Base-by-base conservation (phyloP, 2,113 vertebrate species). In the Phaethon lepturus region DNA sequence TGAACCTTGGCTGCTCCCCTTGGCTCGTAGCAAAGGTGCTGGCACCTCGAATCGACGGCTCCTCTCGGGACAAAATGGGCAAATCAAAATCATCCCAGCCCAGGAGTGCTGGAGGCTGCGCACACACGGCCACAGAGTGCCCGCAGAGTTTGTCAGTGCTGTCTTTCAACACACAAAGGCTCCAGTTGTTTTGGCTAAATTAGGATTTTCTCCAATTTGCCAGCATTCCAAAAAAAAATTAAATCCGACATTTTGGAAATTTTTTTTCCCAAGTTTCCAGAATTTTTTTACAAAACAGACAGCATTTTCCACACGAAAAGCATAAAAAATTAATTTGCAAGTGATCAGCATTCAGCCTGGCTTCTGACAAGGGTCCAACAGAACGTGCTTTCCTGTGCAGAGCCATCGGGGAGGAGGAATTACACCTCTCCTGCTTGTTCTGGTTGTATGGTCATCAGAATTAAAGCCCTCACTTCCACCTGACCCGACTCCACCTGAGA, bases 41-140 rank as follows among this genome's bases (percentile, higher is more conserved):
- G 28, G 63, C 35, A 60, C 55, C 66, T 88, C 1, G 0, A n/a
- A 45, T 5, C 2, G 2, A 62, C 0, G 1, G 18, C 52, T 87
- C 12, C n/a, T 22, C 42, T 71, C 0, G 0, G 68, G 49, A 58
- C 40, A 76, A 13, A 44, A 24, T 13, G 25, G 84, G 10, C 11
- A 10, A 53, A 47, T 29, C 15, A 38, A 66, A 66, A 38, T 35
- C 42, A 59, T 14, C 35, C 24, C 56, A 87, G 62, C 7, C 24
- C 29, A 53, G 77, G 42, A 47, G 13, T 8, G 20, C 56, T 66
- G 81, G 56, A 83, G 71, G 35, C 42, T 45, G 50, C 2, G 1
- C 49, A 25, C 24, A 17, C 11, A 68, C 14, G 55, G 7, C 4
- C 28, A 3, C 20, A 7, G 33, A 33, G 24, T 1, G 26, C 22